Conservation (phyloP, 2,888 invertebrate species). For the Acleris emargana region DNA sequence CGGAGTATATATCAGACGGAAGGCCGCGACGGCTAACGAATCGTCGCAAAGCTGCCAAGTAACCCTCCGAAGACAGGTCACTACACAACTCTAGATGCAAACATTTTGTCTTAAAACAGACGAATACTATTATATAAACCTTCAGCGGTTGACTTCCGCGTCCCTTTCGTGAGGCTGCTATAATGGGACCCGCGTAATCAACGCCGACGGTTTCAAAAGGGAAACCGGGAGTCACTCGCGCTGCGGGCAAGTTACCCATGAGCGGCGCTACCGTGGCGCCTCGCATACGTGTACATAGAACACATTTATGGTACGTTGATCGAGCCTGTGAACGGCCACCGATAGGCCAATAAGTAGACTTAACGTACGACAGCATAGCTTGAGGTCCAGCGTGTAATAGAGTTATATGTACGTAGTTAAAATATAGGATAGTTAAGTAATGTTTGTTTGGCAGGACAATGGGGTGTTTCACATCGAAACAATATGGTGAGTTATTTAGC, state of each 20-base stretch:
- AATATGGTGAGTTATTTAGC: not conserved
- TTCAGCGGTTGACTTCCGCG: not conserved
- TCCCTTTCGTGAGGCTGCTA: not conserved
- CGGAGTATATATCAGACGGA: not conserved
- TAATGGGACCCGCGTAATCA: conserved; percentile 2
- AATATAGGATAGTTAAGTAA: not conserved
- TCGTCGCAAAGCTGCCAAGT: conserved; percentile 3
- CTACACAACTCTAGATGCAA: conserved; percentile 42
- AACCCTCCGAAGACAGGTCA: not conserved
- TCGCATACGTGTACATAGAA: not conserved
- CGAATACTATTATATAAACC: conserved; percentile 42
- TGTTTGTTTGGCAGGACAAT: not conserved
- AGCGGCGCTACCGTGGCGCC: not conserved
- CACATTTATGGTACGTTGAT: not conserved
- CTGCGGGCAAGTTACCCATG: not conserved
- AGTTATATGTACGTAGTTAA: not conserved
- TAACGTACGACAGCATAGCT: not conserved
- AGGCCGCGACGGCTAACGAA: conserved; percentile 2
- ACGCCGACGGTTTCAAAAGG: not conserved
- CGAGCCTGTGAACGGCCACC: not conserved
- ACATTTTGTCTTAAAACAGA: conserved; percentile 40
- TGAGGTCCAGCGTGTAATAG: not conserved
- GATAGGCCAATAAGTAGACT: conserved; percentile 2
- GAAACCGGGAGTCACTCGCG: not conserved
- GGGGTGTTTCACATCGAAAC: not conserved